Evolutionary conservation across 2,797 vertebrate species (phyloP), one percentile per base, ranked within the genome.

Genomic region (Alectoris magna): DNA sequence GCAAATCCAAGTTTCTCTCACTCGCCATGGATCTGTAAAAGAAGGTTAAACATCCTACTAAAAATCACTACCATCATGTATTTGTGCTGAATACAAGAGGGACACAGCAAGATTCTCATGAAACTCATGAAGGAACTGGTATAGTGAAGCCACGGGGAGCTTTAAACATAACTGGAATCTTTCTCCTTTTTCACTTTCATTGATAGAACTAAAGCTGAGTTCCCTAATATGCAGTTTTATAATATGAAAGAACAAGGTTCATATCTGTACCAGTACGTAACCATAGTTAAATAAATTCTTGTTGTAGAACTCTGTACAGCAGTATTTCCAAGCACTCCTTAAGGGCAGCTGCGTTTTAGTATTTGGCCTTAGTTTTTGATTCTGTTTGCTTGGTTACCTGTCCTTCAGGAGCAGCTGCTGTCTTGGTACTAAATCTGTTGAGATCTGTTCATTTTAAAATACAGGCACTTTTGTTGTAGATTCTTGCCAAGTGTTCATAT

Each of bases 1-100:
- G 49, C 46, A 77, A 92, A 89, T 49, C n/a, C 75, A 87, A 39
- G 34, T 77, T 94, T 85, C 48, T 90, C 46, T 90, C 46, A 9
- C 29, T 77, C 89, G 53, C 16, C 38, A 14, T n/a, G 3, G 62
- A 72, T 55, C 19, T 91, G 12, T 0, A 89, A 90, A 95, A 64
- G 43, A 67, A 84, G 76, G n/a, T 90, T 81, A 44, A 73, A n/a
- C 27, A 26, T 83, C 51, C 67, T 92, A 19, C 39, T 81, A 75
- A 74, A 58, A 77, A 69, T 31, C 93, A 21, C n/a, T 66, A 8
- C 69, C 88, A 16, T 41, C 84, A 10, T 48, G 14, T 55, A 29
- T 71, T 68, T 91, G 1, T 64, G 36, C 17, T 84, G 29, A 91
- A 58, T 84, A 56, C 21, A 84, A 41, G 56, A 79, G 12, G 19